A percentile compares a stretch with the other conserved stretches of the same genome.
These are phyloP conservation scores for Lynx canadensis DNA, from an alignment of 2,113 vertebrate species.

Conservation along the genomic window DNA sequence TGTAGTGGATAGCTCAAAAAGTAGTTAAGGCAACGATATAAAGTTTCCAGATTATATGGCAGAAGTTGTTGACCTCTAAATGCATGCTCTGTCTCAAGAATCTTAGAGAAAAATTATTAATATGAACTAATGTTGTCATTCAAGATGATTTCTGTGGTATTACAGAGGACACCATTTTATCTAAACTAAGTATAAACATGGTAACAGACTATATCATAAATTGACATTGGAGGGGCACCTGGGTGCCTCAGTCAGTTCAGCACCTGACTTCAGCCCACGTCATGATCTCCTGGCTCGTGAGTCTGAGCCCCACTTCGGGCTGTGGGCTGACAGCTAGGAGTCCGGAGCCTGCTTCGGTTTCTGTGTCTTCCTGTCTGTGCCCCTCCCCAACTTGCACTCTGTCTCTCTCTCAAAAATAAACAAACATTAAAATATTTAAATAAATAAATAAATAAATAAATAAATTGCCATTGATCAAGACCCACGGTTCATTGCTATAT, in stretches of 20 bases:
- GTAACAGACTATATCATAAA: background rate
- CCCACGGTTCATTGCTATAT: background rate
- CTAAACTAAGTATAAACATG: background rate
- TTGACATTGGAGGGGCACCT: background rate
- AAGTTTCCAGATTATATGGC: background rate
- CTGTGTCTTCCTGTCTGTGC: too few species aligned
- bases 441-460: background rate
- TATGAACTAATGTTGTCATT: background rate
- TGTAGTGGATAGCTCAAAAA: background rate
- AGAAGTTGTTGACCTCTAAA: background rate
- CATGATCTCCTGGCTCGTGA: too few species aligned
- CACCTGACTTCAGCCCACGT: too few species aligned
- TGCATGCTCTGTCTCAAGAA: background rate
- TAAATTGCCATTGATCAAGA: background rate
- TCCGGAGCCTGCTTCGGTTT: too few species aligned
- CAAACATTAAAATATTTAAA: too few species aligned
- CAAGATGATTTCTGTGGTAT: background rate
- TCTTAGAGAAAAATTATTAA: background rate
- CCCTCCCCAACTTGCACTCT: too few species aligned
- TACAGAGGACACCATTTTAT: background rate
- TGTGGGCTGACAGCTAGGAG: too few species aligned
- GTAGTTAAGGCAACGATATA: background rate
- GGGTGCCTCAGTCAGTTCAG: too few species aligned
- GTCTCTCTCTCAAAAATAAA: too few species aligned
- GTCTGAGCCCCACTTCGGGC: too few species aligned